Conservation (phyloP, 2,113 vertebrate genomes). For the Rafetus swinhoei region DNA sequence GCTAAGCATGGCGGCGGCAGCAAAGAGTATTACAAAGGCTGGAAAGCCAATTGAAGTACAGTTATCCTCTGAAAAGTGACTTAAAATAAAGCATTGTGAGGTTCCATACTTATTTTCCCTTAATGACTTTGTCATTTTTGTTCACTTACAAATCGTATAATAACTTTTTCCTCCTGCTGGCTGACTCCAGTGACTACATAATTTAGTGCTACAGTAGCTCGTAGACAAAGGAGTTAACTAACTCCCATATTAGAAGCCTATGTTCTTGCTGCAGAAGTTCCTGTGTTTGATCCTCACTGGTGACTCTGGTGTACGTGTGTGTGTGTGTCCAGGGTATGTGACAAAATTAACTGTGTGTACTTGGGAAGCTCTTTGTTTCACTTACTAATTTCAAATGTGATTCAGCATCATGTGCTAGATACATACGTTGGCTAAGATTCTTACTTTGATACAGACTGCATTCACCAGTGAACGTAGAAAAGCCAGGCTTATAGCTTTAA, state of each 20-base stretch:
- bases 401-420: neutral
- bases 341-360: neutral
- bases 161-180: neutral
- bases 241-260: neutral
- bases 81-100: neutral
- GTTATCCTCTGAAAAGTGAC: neutral
- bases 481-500: conserved; percentile 18
- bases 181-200: neutral
- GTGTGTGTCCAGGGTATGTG: neutral
- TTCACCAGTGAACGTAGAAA: neutral
- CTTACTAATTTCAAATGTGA: neutral
- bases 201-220: neutral
- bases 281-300: neutral
- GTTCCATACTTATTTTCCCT: neutral
- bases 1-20: neutral
- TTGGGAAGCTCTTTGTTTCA: neutral
- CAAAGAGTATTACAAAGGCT: neutral
- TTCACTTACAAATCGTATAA: neutral
- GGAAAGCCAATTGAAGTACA: conserved; percentile 3
- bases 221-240: neutral
- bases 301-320: neutral
- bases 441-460: neutral
- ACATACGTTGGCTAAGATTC: conserved; percentile 15
- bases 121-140: neutral
- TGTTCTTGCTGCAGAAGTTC: neutral